phyloP scores from a whole-genome alignment of 2,888 invertebrate species.

The Ornithoptera priamus region DNA sequence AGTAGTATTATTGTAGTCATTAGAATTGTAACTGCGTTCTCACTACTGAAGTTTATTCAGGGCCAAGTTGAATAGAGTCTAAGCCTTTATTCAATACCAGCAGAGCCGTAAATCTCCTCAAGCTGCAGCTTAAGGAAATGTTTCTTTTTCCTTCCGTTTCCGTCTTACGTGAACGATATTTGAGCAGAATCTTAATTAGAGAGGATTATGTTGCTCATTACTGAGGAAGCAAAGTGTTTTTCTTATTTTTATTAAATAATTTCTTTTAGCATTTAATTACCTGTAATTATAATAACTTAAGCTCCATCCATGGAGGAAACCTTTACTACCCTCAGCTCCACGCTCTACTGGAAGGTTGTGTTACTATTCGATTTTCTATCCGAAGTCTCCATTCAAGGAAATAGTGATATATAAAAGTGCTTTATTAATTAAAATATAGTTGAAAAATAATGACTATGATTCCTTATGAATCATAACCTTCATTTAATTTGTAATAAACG shows the following conservation, averaged over 20 bases:
- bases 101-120: neutral
- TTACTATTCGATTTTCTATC: too few species aligned
- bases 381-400: too few species aligned
- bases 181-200: slow-evolving; percentile 14
- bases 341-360: too few species aligned
- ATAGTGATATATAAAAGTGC: too few species aligned
- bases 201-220: slow-evolving; percentile 21
- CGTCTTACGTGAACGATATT: slow-evolving; percentile 4
- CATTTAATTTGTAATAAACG: too few species aligned
- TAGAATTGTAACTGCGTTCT: neutral
- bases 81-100: neutral
- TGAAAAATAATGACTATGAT: too few species aligned
- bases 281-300: neutral
- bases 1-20: neutral
- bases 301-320: neutral
- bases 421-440: too few species aligned
- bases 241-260: neutral
- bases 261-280: neutral
- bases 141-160: slow-evolving; percentile 1
- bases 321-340: too few species aligned
- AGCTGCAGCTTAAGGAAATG: neutral
- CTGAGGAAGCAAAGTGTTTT: neutral
- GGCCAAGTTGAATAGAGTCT: neutral
- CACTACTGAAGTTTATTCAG: neutral
- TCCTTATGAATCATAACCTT: too few species aligned